Evolutionary conservation across 2,113 vertebrate genomes (phyloP).

Genomic region (Todiramphus chloris): DNA sequence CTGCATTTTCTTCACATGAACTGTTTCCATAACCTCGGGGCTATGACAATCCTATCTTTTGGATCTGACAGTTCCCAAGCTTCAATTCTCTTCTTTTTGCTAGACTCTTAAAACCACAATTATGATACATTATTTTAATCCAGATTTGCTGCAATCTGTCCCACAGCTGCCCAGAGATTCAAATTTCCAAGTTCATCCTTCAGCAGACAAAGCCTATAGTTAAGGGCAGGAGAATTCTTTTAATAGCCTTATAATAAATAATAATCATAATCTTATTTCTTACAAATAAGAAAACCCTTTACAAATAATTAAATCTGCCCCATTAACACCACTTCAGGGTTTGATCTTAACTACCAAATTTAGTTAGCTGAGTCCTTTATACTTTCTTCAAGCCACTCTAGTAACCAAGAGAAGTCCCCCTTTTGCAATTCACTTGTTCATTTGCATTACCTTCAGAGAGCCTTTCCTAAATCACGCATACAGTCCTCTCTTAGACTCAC

Average conservation of each 20-base stretch:
- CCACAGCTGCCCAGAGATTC: not conserved
- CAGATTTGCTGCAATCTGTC: not conserved
- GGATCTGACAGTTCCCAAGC: not conserved
- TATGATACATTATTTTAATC: not conserved
- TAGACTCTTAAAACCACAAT: not conserved
- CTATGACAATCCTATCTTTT: not conserved
- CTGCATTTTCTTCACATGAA: not conserved
- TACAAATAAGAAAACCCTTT: not conserved
- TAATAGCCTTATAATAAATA: not conserved
- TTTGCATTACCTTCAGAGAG: not conserved
- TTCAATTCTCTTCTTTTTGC: not conserved
- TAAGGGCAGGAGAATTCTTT: not conserved
- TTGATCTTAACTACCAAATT: not conserved
- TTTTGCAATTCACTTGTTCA: not conserved
- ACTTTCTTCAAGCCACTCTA: not conserved
- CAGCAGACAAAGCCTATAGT: not conserved
- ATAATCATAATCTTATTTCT: no score
- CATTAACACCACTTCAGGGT: not conserved
- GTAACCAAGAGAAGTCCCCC: not conserved
- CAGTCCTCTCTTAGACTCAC: not conserved
- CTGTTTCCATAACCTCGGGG: not conserved
- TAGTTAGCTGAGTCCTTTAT: not conserved
- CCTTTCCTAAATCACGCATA: accelerated
- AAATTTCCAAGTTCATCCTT: not conserved
- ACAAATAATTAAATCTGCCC: not conserved